Percentiles rank a stretch among this genome's conserved stretches.
Conservation (phyloP, 1,140 invertebrate genomes). For the Cryptotermes secundus region DNA sequence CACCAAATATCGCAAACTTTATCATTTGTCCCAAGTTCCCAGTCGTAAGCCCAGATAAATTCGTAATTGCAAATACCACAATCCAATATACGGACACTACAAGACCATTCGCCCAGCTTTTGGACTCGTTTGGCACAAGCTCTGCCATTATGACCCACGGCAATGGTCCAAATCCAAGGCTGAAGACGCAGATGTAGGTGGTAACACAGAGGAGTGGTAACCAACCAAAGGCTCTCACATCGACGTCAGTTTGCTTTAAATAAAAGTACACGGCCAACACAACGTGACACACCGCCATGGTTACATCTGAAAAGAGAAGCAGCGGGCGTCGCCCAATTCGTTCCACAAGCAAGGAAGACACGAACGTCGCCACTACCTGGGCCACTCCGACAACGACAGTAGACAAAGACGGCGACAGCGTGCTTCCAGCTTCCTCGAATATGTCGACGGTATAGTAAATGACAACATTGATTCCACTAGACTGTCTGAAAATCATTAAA, state of each 20-base stretch:
- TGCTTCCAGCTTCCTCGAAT: constrained; percentile 53
- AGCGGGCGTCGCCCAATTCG: constrained; percentile 49
- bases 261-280: constrained; percentile 53
- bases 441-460: constrained; percentile 78
- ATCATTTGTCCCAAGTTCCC: constrained; percentile 50
- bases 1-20: constrained; percentile 55
- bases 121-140: constrained; percentile 51
- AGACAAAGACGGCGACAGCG: neutral
- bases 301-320: constrained; percentile 46
- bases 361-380: constrained; percentile 41
- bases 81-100: constrained; percentile 55
- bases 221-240: constrained; percentile 42
- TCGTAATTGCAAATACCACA: constrained; percentile 58
- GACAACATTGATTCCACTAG: constrained; percentile 84
- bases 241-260: constrained; percentile 58
- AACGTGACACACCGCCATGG: constrained; percentile 39
- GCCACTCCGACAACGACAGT: constrained; percentile 34
- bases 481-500: constrained; percentile 83
- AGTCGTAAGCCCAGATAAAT: constrained; percentile 50
- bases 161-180: constrained; percentile 51
- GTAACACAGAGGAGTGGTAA: constrained; percentile 54
- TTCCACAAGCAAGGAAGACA: constrained; percentile 48
- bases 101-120: constrained; percentile 51
- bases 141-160: constrained; percentile 51
- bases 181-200: constrained; percentile 51